phyloP scores from a whole-genome alignment of 2,113 vertebrate species.

The Gila orcuttii region DNA sequence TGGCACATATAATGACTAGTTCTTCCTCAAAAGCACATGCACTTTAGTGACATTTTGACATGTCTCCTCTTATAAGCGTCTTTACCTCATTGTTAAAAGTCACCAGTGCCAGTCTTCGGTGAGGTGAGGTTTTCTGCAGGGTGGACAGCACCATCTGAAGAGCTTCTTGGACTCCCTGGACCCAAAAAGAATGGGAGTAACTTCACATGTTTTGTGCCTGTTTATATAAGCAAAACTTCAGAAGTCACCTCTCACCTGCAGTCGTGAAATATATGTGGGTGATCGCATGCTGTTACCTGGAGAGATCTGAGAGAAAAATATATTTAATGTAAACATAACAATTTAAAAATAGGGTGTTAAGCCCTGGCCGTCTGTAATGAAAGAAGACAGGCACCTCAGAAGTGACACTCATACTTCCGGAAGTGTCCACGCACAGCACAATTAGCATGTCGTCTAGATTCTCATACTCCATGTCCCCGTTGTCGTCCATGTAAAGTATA shows the following conservation, averaged over 20 bases:
- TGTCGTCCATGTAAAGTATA: slow-evolving; percentile 64
- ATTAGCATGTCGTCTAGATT: slow-evolving; percentile 75
- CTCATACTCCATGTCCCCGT: slow-evolving; percentile 70
- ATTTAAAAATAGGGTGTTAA: not conserved
- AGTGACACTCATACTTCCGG: slow-evolving; percentile 79
- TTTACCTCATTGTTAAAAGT: slow-evolving; percentile 76
- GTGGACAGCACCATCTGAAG: slow-evolving; percentile 66
- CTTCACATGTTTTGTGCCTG: not conserved
- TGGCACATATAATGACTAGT: too few relatives aligned
- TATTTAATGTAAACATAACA: not conserved
- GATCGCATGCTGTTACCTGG: slow-evolving; percentile 58
- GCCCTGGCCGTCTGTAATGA: not conserved
- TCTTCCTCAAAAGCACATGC: too few relatives aligned
- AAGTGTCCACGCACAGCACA: slow-evolving; percentile 79
- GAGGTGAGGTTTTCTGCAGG: slow-evolving; percentile 66
- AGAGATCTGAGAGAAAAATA: slow-evolving; percentile 55
- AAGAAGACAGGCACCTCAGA: slow-evolving; percentile 60
- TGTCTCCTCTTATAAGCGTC: not conserved
- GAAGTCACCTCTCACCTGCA: slow-evolving; percentile 66
- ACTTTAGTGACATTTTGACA: too few relatives aligned
- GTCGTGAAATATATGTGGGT: slow-evolving; percentile 67
- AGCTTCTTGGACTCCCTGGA: slow-evolving; percentile 76
- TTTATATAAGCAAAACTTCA: not conserved
- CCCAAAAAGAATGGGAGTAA: not conserved
- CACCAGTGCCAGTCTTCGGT: slow-evolving; percentile 74